Evolutionary conservation across 1,140 invertebrate species (phyloP), one percentile per base, ranked within the genome.

Genomic region (Drosophila paulistorum): DNA sequence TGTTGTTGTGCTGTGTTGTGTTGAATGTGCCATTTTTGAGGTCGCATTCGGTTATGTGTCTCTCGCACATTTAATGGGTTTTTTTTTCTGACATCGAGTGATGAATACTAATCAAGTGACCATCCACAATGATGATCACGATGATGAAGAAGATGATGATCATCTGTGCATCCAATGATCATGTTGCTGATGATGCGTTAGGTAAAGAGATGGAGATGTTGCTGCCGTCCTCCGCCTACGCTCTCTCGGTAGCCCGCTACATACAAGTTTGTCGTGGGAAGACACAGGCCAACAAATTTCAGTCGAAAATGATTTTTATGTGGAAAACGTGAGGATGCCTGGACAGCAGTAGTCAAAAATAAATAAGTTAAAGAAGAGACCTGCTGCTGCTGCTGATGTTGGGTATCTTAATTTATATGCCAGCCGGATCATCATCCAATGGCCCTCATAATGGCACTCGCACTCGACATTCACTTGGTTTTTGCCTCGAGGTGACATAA

Each of bases 291-390:
- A 70, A 74, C 75, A 69, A 89, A 87, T 89, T 87, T 87, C 84
- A 45, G 85, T 78, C 74, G 84, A 87, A 87, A 87, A 87, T 80
- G 77, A 80, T 81, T 89, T 87, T 87, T 87, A 87, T 87, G 84
- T 66, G 20, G 33, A 75, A 81, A 78, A 87, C 84, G 84, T 87
- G 84, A 87, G 84, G 84, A 87, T 87, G 84, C 84, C 77, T 66
- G 17, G 26, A 5, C n/a, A 59, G 64, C 45, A 48, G 13, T 20
- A 23, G 17, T 11, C 45, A 51, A 30, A 30, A 30, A 30, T 30
- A 30, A 30, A 30, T 7, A 51, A 20, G 7, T 20, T 9, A 61
- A 70, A 70, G 66, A 58, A 35, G 10, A 62, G 68, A 58, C 30
- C 42, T 54, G 23, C 54, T 55, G 17, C 59, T 58, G 14, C 59